Evolutionary conservation across 2,888 invertebrate genomes (phyloP), one percentile per base, ranked within the genome.

Genomic region (Drosophila nr. medialis): DNA sequence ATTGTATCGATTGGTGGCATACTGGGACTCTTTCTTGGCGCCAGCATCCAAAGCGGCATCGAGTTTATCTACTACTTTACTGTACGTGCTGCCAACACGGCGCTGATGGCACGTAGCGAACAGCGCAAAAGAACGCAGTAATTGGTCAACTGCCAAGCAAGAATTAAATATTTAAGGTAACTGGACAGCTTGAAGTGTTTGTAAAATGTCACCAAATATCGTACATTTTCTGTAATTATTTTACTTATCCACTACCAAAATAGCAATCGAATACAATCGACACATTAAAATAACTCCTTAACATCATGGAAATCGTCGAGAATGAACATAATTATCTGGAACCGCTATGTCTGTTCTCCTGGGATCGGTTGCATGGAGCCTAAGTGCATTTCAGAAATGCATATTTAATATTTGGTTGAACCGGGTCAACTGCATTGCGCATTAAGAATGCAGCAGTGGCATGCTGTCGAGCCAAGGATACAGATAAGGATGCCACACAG

Each of bases 1-100:
- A 91, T 93, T 8, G 95, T 95, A 13, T 94, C 94, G 8, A 94
- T 95, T 88, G 95, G 95, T 36, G 95, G 95, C 29, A 94, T 94
- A 24, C 90, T 94, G 40, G 94, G 94, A 0, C 91, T 95, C 1
- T 95, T 95, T 81, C 92, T 95, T 71, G 95, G 95, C 3, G 95
- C 95, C 30, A 95, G 95, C 83, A 93, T 95, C 67, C 90, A 95
- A 45, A 95, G 95, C 86, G 93, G 94, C 74, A 94, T 95, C 4
- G 95, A 95, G 86, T 90, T 95, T 55, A 65, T 94, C 6, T 95
- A 94, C 83, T 95, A 93, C 76, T 94, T 94, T 54, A 94, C 94
- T 0, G 40, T 92, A 53, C 87, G 92, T n/a, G 82, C 91, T 32
- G 80, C 67, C 34, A 86, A 82, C 65, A 91, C 81, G 5, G 21